These are phyloP conservation scores for Trimorus sp. DNA, from an alignment of 2,888 invertebrate species.

Conservation along the genomic window DNA sequence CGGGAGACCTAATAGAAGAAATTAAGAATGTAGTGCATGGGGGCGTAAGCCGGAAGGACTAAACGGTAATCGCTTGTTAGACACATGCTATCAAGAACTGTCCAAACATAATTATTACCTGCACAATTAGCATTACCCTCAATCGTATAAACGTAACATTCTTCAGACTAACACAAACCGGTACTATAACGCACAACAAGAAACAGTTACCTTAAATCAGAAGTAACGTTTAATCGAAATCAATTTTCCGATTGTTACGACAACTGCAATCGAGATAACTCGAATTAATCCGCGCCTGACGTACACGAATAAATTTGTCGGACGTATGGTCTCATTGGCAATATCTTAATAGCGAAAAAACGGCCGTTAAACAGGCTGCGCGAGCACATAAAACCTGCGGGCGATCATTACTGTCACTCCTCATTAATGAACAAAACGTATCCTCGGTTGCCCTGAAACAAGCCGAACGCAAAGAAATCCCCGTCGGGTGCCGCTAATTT, in stretches of 20 bases:
- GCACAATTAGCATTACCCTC: background rate
- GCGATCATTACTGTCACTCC: slow-evolving; percentile 52
- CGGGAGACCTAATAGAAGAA: slow-evolving; percentile 39
- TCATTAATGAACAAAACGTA: slow-evolving; percentile 52
- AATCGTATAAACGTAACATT: no score
- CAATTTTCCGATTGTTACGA: slow-evolving; percentile 13
- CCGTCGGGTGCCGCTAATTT: slow-evolving; percentile 22
- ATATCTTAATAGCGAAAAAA: slow-evolving; percentile 43
- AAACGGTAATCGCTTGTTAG: slow-evolving; percentile 35
- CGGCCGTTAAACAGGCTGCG: slow-evolving; percentile 15
- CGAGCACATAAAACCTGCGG: slow-evolving; percentile 45
- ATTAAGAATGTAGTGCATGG: slow-evolving; percentile 45
- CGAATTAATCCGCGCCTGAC: slow-evolving; percentile 15
- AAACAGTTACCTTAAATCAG: no score
- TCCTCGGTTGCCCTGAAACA: slow-evolving; percentile 21
- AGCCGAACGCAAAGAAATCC: slow-evolving; percentile 21
- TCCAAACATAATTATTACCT: slow-evolving; percentile 14
- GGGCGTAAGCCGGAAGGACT: slow-evolving; percentile 53
- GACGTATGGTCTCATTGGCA: slow-evolving; percentile 22
- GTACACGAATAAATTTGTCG: slow-evolving; percentile 25
- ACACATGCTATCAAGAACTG: slow-evolving; percentile 28
- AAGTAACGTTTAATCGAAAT: no score
- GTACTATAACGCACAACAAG: background rate
- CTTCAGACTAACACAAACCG: background rate
- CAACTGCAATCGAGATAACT: background rate